Base-by-base conservation (phyloP, 2,797 vertebrate species). In the Sebastes jordani region DNA sequence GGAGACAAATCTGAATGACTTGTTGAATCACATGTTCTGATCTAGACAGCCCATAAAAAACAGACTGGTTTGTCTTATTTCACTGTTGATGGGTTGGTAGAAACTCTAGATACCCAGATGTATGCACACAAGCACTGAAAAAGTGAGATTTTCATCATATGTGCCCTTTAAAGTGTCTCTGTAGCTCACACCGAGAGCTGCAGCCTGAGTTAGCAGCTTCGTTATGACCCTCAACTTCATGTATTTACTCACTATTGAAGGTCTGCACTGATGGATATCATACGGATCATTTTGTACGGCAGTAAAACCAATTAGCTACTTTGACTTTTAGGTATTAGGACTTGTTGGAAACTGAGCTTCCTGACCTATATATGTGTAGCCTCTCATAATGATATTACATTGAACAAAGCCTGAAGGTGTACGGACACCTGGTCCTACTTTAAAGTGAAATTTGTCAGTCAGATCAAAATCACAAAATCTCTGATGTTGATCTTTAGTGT, bases 391-490 rank as follows among this genome's bases (percentile, higher is more conserved):
- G 38, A 54, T 66, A 22, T 54, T 30, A 38, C 6, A 13, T 2
- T 0, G 11, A 73, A 29, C 20, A 71, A 55, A 80, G 54, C 76
- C 76, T 68, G 76, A 49, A 86, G 65, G 25, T 70, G 30, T 36
- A 22, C 2, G 25, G 2, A 82, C 76, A 79, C 62, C 76, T 82
- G 85, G 38, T 81, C 7, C 27, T 56, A 2, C 38, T 89, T 80
- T 59, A 76, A 56, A 67, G 22, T 67, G 1, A 49, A 23, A 74
- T 81, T 77, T 77, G 61, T 80, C 32, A 29, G 4, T n/a, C 60
- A 25, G 64, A 73, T 78, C 49, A 52, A 49, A 78, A 70, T 60
- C 27, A 23, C 4, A 52, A 62, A 76, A 46, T 46, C 42, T 46
- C 42, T 20, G 46, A 20, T 65, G 49, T 34, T 3, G 55, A 49